phyloP scores from a whole-genome alignment of 2,113 vertebrate species.

The Dipodomys spectabilis region DNA sequence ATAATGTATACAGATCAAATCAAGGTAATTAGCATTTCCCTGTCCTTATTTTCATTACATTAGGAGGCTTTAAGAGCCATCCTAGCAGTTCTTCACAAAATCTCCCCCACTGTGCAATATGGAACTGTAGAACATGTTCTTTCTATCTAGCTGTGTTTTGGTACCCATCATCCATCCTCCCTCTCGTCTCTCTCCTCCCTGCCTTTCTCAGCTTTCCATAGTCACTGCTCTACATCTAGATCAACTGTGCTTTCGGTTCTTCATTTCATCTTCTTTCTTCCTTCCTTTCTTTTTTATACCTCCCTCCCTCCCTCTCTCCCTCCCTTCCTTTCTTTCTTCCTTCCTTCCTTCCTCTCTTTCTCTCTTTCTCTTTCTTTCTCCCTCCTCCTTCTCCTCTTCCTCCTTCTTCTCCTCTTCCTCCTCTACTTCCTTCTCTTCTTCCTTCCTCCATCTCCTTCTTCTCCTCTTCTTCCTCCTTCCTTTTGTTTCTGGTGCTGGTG shows the following conservation, averaged over 20 bases:
- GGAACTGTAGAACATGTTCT: not conserved
- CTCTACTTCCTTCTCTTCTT: too few species aligned
- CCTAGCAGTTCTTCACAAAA: not conserved
- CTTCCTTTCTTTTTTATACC: too few species aligned
- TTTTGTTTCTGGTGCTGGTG: not conserved
- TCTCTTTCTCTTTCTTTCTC: not conserved
- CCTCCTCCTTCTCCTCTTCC: too few species aligned
- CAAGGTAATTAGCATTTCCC: not conserved
- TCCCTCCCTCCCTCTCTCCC: too few species aligned
- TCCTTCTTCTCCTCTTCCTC: too few species aligned
- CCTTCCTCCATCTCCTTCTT: not conserved
- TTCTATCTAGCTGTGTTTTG: not conserved
- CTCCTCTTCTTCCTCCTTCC: too few species aligned
- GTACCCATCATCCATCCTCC: not conserved
- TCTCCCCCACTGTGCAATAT: not conserved
- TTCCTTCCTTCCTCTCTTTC: not conserved
- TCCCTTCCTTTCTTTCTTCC: too few species aligned
- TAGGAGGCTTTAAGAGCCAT: not conserved
- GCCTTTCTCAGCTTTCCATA: too few species aligned
- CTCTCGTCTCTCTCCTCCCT: not conserved
- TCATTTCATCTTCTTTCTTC: not conserved
- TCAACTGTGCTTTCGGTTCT: not conserved
- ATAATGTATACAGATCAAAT: not conserved
- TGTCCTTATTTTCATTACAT: not conserved
- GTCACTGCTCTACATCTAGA: not conserved